Evolutionary conservation across 2,113 vertebrate genomes (phyloP).

Genomic region (Callocephalon fimbriatum): DNA sequence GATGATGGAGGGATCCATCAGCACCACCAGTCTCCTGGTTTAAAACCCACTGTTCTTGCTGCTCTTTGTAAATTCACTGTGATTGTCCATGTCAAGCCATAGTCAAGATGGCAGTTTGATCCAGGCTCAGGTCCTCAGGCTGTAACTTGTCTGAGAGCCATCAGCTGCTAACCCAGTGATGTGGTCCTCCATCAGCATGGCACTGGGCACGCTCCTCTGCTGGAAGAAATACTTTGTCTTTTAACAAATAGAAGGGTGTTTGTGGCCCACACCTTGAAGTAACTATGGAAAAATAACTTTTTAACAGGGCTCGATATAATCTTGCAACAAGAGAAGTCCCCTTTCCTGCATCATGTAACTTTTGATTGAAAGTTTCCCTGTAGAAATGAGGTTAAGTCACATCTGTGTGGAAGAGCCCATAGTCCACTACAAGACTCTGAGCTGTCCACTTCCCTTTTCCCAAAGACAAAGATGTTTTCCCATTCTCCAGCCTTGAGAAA

Average conservation of each 20-base stretch:
- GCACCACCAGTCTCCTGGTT: neutral
- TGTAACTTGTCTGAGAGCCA: neutral
- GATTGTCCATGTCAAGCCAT: neutral
- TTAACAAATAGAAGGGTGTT: neutral
- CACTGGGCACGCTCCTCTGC: rapidly evolving
- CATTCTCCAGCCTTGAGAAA: neutral
- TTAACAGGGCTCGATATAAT: neutral
- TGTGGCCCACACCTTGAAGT: neutral
- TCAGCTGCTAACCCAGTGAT: neutral
- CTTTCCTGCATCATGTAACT: neutral
- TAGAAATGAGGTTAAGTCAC: neutral
- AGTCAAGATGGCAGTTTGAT: neutral
- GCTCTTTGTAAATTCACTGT: neutral
- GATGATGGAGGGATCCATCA: neutral
- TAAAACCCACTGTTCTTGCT: neutral
- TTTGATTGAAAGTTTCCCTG: neutral
- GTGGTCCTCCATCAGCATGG: neutral
- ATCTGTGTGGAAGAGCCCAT: neutral
- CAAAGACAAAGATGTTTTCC: neutral
- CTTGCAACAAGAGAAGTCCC: neutral
- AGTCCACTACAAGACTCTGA: neutral
- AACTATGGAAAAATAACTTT: neutral
- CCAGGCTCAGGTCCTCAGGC: neutral
- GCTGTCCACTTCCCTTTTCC: neutral
- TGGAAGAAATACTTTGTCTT: neutral